Percentiles rank a stretch among this genome's conserved stretches.
phyloP scores from a whole-genome alignment of 35 echinoderm and acorn worm genomes.

The Stichopus chloronotus region DNA sequence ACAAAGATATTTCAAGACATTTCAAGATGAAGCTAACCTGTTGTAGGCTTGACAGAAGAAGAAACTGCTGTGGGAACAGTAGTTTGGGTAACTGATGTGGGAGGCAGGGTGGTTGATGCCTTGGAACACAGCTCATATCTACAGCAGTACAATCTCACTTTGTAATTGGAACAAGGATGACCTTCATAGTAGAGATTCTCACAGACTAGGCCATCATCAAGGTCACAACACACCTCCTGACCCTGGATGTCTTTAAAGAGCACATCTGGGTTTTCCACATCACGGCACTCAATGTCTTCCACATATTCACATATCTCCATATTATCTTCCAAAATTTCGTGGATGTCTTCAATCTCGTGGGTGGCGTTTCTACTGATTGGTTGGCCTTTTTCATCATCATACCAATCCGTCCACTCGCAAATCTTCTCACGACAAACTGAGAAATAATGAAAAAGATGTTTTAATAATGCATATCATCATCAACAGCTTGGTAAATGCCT shows the following conservation, averaged over 20 bases:
- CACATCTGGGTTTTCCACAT: not conserved
- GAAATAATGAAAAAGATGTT: not conserved
- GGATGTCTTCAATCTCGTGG: constrained; percentile 52
- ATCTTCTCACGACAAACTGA: constrained; percentile 17
- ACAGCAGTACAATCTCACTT: constrained; percentile 27
- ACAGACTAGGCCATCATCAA: constrained; percentile 39
- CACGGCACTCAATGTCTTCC: constrained; percentile 24
- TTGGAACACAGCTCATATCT: constrained; percentile 31
- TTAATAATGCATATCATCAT: too few relatives aligned
- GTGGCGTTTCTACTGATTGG: constrained; percentile 18
- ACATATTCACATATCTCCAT: constrained; percentile 49
- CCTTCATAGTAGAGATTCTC: constrained; percentile 47
- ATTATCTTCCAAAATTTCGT: constrained; percentile 36
- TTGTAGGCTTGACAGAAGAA: not conserved
- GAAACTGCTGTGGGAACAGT: not conserved
- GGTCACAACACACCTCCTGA: constrained; percentile 48
- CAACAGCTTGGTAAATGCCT: too few relatives aligned
- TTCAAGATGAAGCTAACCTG: not conserved
- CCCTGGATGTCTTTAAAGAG: constrained; percentile 37
- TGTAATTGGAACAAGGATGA: constrained; percentile 48
- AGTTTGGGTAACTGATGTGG: not conserved
- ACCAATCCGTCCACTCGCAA: constrained; percentile 44
- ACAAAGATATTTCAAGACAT: too few relatives aligned
- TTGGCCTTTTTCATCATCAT: constrained; percentile 49
- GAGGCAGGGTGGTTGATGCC: not conserved